phyloP scores from a whole-genome alignment of 2,888 invertebrate genomes.

The Folsomia manolachei region DNA sequence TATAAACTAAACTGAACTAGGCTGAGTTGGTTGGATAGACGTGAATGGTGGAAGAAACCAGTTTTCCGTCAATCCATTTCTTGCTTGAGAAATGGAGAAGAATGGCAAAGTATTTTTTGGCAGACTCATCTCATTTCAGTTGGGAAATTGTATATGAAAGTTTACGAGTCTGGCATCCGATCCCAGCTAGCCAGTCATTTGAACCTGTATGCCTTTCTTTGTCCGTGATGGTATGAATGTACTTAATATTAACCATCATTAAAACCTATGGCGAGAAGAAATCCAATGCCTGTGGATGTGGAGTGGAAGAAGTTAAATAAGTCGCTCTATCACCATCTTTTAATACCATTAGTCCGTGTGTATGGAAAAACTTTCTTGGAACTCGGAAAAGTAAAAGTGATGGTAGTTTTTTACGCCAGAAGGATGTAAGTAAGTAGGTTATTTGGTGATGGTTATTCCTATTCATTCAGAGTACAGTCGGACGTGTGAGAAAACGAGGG shows the following conservation, averaged over 20 bases:
- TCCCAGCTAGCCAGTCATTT: not conserved
- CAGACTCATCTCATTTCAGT: not conserved
- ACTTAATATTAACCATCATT: slow-evolving; percentile 12
- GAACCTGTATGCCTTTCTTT: not conserved
- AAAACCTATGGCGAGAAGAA: slow-evolving; percentile 8
- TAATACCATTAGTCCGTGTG: slow-evolving; percentile 13
- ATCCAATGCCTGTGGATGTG: slow-evolving; percentile 17
- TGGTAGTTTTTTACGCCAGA: not conserved
- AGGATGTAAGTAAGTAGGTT: not conserved
- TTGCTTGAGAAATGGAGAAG: not conserved
- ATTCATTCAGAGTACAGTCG: too few species aligned
- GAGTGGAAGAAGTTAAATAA: not conserved
- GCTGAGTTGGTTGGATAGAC: too few species aligned
- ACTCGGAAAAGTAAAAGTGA: not conserved
- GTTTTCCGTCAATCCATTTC: not conserved
- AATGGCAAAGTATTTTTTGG: not conserved
- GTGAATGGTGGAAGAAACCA: not conserved
- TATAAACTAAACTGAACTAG: too few species aligned
- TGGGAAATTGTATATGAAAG: not conserved
- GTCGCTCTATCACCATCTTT: slow-evolving; percentile 2
- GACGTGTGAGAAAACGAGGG: not conserved
- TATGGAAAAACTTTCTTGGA: not conserved
- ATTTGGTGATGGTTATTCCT: not conserved
- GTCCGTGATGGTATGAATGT: not conserved
- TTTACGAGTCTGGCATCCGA: too few species aligned